Evolutionary conservation across 2,888 invertebrate species (phyloP), one percentile per base, ranked within the genome.

Genomic region (Dryocosmus kuriphilus): DNA sequence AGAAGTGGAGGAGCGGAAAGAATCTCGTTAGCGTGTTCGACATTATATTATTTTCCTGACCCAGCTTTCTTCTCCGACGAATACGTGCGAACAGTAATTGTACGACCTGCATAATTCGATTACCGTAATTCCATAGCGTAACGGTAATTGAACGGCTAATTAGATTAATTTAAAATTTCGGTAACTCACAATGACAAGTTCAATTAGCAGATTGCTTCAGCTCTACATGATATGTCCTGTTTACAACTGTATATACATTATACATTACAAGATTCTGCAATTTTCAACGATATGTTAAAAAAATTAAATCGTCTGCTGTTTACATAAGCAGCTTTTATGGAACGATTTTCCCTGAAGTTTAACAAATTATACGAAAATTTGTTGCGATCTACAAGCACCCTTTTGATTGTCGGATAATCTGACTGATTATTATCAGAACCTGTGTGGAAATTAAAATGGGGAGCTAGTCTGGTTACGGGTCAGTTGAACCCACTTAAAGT

Each of bases 131-230:
- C 86, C 87, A 84, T 89, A 86, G 86, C 78, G 81, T 80, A 65
- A 67, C 77, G 82, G 83, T 89, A 89, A 89, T 90, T 88, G 88
- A 86, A 88, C 85, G 86, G 81, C 85, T 88, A 89, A 90, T 90
- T 88, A 88, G 86, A 89, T 89, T 86, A 86, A 88, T 90, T 89
- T 84, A 87, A 89, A 88, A 89, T 89, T 89, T 88, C 84, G 85
- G 83, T 85, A 84, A 86, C 82, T 83, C 81, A 79, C 74, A 82
- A 75, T 80, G 83, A 80, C 78, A 67, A 82, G 83, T 82, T 82
- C 85, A 85, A 87, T 88, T 86, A 83, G 84, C 77, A 84, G 82
- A 87, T 87, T 84, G 84, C 76, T 74, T 76, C 75, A 77, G 73
- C 9, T 32, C 32, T n/a, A 60, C 27, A 22, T 2, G 51, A 2